Conservation (phyloP, 2,797 vertebrate genomes). For the Gadopsis marmoratus region DNA sequence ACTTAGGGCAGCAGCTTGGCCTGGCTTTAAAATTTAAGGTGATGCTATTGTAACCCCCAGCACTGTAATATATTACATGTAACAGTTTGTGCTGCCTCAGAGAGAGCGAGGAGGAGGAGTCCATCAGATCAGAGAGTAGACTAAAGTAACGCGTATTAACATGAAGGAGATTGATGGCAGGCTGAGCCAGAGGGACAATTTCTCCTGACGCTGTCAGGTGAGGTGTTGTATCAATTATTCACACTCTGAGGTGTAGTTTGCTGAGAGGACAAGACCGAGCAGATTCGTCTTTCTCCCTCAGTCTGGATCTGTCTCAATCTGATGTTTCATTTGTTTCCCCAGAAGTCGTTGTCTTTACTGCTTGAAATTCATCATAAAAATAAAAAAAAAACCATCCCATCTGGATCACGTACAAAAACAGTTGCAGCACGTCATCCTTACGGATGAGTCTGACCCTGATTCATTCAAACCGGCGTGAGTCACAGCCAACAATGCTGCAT, state of each 20-base stretch:
- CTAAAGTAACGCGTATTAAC: conserved; percentile 2
- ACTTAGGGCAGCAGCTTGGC: background rate
- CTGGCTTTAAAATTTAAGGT: background rate
- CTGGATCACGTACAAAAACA: conserved; percentile 3
- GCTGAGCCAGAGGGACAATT: conserved; percentile 39
- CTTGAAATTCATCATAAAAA: conserved; percentile 33
- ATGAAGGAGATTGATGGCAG: conserved; percentile 36
- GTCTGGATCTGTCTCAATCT: conserved; percentile 21
- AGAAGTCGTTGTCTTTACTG: conserved; percentile 34
- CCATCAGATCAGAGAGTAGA: conserved; percentile 15
- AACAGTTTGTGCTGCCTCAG: background rate
- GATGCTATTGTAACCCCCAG: too few species aligned
- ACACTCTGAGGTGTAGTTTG: conserved; percentile 27
- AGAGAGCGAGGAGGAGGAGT: conserved; percentile 24
- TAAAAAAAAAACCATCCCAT: conserved; percentile 34
- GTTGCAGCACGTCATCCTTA: background rate
- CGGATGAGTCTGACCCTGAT: conserved; percentile 17
- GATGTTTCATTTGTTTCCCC: conserved; percentile 63
- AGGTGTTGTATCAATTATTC: conserved; percentile 60
- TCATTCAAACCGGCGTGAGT: conserved; percentile 31
- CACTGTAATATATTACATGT: too few species aligned
- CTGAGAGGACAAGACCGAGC: conserved; percentile 11
- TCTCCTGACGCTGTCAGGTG: conserved; percentile 42
- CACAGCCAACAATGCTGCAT: conserved; percentile 16
- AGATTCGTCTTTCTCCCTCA: conserved; percentile 3